Conservation (phyloP, 2,113 vertebrate species). For the Solea senegalensis region DNA sequence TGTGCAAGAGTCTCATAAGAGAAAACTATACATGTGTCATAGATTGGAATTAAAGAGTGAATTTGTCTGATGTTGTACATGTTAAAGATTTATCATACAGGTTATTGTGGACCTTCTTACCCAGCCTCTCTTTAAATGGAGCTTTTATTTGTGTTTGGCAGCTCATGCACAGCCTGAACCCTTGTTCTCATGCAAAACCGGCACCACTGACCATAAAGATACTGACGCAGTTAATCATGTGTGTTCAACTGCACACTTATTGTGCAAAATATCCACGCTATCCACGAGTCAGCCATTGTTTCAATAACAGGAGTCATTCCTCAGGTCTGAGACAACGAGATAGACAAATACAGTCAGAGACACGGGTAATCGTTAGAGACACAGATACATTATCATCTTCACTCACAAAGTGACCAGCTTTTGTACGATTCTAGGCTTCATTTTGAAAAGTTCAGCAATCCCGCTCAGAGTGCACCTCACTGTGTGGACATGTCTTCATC, state of each 20-base stretch:
- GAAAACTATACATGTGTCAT: too few relatives aligned
- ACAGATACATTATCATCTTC: conserved; percentile 8
- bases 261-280: not conserved
- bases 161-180: too few relatives aligned
- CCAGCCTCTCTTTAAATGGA: too few relatives aligned
- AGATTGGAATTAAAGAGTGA: too few relatives aligned
- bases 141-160: too few relatives aligned
- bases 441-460: not conserved
- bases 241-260: not conserved
- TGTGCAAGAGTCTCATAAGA: too few relatives aligned
- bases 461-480: not conserved
- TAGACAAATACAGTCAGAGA: conserved; percentile 15
- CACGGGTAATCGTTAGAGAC: conserved; percentile 19
- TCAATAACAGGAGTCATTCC: conserved; percentile 6
- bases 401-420: not conserved
- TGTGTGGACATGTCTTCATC: conserved; percentile 4
- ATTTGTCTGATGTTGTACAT: too few relatives aligned
- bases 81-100: too few relatives aligned
- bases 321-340: conserved; percentile 22
- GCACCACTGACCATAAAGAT: too few relatives aligned
- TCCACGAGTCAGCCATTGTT: conserved; percentile 19
- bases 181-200: too few relatives aligned
- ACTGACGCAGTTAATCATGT: too few relatives aligned
- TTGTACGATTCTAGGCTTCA: not conserved
- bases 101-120: too few relatives aligned